phyloP scores from a whole-genome alignment of 2,888 invertebrate species.

The Netelia fuscicornis region DNA sequence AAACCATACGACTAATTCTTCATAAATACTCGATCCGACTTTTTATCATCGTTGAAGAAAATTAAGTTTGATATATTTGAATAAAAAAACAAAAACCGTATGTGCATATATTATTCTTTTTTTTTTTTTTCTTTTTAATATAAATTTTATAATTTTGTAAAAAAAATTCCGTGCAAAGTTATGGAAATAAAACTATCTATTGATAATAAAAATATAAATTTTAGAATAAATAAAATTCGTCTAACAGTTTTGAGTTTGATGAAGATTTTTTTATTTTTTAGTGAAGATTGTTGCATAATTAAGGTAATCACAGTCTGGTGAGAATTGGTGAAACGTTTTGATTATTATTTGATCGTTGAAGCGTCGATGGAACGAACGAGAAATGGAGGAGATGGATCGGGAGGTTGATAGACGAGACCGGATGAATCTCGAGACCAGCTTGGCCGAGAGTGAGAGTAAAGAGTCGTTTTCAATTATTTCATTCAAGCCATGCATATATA shows the following conservation, averaged over 20 bases:
- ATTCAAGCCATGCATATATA: slow-evolving; percentile 53
- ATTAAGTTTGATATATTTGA: too few relatives aligned
- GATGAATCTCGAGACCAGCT: slow-evolving; percentile 65
- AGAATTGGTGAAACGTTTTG: slow-evolving; percentile 40
- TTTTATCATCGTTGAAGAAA: too few relatives aligned
- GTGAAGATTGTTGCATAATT: slow-evolving; percentile 65
- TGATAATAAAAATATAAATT: too few relatives aligned
- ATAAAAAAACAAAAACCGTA: too few relatives aligned
- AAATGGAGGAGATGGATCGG: not conserved
- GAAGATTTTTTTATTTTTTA: not conserved
- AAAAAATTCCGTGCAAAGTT: too few relatives aligned
- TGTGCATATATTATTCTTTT: too few relatives aligned
- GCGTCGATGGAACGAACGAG: slow-evolving; percentile 16
- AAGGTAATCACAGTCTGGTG: slow-evolving; percentile 40
- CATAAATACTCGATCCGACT: not conserved
- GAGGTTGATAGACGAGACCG: slow-evolving; percentile 63
- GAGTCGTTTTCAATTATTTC: slow-evolving; percentile 59
- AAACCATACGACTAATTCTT: slow-evolving; percentile 38
- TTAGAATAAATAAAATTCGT: too few relatives aligned
- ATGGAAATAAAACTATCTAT: too few relatives aligned
- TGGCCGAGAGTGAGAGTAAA: slow-evolving; percentile 61
- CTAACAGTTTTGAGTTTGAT: too few relatives aligned
- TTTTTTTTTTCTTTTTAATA: too few relatives aligned
- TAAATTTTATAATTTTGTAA: too few relatives aligned
- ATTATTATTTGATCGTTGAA: slow-evolving; percentile 60